A percentile compares a stretch with the other conserved stretches of the same genome.
Conservation (phyloP, 2,888 invertebrate species). For the Anorthoa munda region DNA sequence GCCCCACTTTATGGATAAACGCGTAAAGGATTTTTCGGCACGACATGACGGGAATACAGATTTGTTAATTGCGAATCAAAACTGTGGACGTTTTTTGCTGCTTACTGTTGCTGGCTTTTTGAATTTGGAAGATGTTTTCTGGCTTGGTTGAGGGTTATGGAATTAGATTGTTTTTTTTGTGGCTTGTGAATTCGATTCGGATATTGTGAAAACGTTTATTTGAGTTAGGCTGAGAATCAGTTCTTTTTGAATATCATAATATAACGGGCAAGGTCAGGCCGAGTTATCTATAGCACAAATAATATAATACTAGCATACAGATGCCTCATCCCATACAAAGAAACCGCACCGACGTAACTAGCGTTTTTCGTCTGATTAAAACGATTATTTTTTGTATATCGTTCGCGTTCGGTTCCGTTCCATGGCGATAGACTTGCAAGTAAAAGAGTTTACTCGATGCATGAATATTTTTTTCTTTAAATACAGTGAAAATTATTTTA, state of each 20-base stretch:
- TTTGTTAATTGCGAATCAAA: conserved; percentile 63
- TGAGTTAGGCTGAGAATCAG: not conserved
- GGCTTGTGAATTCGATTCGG: not conserved
- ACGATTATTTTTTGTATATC: too few relatives aligned
- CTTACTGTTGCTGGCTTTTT: conserved; percentile 16
- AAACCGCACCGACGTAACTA: too few relatives aligned
- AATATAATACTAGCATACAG: too few relatives aligned
- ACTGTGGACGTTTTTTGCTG: conserved; percentile 38
- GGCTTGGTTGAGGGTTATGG: not conserved
- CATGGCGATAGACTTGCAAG: too few relatives aligned
- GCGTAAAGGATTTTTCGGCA: conserved; percentile 66
- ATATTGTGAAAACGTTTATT: not conserved
- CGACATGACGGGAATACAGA: conserved; percentile 59
- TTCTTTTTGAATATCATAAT: not conserved
- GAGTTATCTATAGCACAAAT: too few relatives aligned
- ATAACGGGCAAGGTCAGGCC: not conserved
- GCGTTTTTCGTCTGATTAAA: too few relatives aligned
- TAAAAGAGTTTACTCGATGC: too few relatives aligned
- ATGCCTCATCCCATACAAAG: too few relatives aligned
- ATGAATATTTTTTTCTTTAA: too few relatives aligned
- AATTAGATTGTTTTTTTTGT: conserved; percentile 28
- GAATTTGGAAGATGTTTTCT: conserved; percentile 26
- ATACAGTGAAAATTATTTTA: too few relatives aligned
- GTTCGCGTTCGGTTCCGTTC: too few relatives aligned
- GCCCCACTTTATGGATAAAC: conserved; percentile 66